phyloP scores from a whole-genome alignment of 2,797 vertebrate genomes.

The Trachurus trachurus region DNA sequence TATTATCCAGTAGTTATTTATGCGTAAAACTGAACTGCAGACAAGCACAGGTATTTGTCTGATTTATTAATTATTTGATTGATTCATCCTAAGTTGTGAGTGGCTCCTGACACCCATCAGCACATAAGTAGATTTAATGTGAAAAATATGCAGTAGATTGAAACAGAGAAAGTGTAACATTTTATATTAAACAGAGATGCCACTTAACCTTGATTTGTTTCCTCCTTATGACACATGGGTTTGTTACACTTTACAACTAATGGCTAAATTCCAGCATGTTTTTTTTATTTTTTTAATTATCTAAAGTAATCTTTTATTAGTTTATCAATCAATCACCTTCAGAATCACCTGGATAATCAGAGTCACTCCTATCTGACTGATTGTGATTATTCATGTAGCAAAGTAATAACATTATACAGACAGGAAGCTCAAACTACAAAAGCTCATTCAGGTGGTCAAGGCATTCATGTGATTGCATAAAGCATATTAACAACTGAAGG shows the following conservation, averaged over 20 bases:
- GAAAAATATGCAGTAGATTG: slow-evolving; percentile 25
- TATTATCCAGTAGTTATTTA: neutral
- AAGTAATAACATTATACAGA: slow-evolving; percentile 25
- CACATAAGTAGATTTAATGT: slow-evolving; percentile 37
- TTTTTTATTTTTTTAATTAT: slow-evolving; percentile 27
- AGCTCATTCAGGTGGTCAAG: slow-evolving; percentile 62
- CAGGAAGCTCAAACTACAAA: slow-evolving; percentile 40
- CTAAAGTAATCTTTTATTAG: slow-evolving; percentile 38
- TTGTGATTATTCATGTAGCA: slow-evolving; percentile 43
- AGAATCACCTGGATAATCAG: slow-evolving; percentile 38
- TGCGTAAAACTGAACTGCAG: slow-evolving; percentile 43
- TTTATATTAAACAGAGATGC: slow-evolving; percentile 61
- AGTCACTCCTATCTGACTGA: slow-evolving; percentile 11
- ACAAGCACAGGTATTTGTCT: slow-evolving; percentile 47
- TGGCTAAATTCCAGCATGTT: slow-evolving; percentile 3
- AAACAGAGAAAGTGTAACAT: slow-evolving; percentile 32
- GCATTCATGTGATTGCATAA: slow-evolving; percentile 76
- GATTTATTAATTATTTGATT: neutral
- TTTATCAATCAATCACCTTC: slow-evolving; percentile 39
- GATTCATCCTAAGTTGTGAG: slow-evolving; percentile 12
- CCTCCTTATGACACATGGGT: slow-evolving; percentile 26
- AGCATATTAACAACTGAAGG: slow-evolving; percentile 67
- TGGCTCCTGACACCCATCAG: neutral
- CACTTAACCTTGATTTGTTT: slow-evolving; percentile 12
- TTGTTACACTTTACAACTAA: slow-evolving; percentile 44